Base-by-base conservation (phyloP, 2,797 vertebrate species). In the Mus spretus region DNA sequence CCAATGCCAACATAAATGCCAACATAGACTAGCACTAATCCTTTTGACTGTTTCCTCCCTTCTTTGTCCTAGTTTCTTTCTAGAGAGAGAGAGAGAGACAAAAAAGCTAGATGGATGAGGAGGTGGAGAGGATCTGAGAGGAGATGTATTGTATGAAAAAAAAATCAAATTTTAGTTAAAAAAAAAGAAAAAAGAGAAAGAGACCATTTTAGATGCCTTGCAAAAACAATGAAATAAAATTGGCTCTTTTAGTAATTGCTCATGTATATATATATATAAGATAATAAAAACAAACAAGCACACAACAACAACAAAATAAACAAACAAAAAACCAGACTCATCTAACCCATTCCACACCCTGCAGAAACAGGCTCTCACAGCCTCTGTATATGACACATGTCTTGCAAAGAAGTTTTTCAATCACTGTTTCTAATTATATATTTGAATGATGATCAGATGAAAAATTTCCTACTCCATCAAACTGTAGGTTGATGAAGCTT, bases 361-460 rank as follows among this genome's bases (percentile, higher is more conserved):
- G 59, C 40, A 92, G 61, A 91, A 80, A 20, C 67, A 84, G 72
- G 22, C 24, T 92, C 34, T 95, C 57, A 63, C 4, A n/a, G 11
- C 6, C 82, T 93, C 55, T 3, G 1, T 67, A 65, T 3, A 82
- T 93, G 90, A 95, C 44, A 65, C 1, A 78, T 89, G 65, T 95
- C 53, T 84, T 92, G 81, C 6, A 65, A 28, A 50, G 15, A 93
- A 10, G 70, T 67, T 93, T 79, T 79, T 55, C 70, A 55, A 82
- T 57, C 7, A 44, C 1, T 37, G 55, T 74, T 96, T 77, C 57
- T 63, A 89, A 75, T 34, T 82, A 86, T 10, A 61, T 31, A 50
- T 86, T 84, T 92, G n/a, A 88, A 88, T 80, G 44, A 94, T 20
- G 17, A 57, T 26, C 15, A 13, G 61, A 89, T 74, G 17, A 80